Conservation (phyloP, 2,888 invertebrate genomes). For the Agonopterix subpropinquella region DNA sequence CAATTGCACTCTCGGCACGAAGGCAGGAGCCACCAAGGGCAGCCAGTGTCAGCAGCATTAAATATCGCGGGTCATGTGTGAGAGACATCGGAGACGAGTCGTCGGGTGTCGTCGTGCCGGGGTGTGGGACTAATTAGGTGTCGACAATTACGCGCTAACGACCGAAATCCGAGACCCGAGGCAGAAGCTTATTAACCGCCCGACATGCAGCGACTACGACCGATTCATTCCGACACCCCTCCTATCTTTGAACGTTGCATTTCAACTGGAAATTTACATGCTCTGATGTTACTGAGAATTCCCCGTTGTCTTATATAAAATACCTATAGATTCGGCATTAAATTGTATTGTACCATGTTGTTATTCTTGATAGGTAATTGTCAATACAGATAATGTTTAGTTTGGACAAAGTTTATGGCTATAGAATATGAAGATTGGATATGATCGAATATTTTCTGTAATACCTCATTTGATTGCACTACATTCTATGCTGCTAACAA, state of each 20-base stretch:
- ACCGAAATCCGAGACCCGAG: constrained; percentile 55
- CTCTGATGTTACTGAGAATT: constrained; percentile 6
- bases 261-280: constrained; percentile 15
- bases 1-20: constrained; percentile 9
- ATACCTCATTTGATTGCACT: too few relatives aligned
- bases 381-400: too few relatives aligned
- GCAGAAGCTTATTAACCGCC: constrained; percentile 56
- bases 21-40: constrained; percentile 7
- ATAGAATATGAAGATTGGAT: too few relatives aligned
- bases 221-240: constrained; percentile 28
- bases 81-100: constrained; percentile 48
- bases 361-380: too few relatives aligned
- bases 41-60: constrained; percentile 12
- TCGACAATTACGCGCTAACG: constrained; percentile 67
- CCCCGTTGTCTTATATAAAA: too few relatives aligned
- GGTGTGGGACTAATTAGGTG: constrained; percentile 59
- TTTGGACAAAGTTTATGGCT: too few relatives aligned
- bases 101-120: constrained; percentile 31
- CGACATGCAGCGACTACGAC: constrained; percentile 30
- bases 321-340: too few relatives aligned
- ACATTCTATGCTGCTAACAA: too few relatives aligned
- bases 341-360: too few relatives aligned
- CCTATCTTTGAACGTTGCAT: constrained; percentile 17
- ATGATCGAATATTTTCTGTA: too few relatives aligned
- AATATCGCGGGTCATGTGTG: constrained; percentile 57